Base-by-base conservation (phyloP, 1,140 invertebrate species). In the Zaprionus nigranus region DNA sequence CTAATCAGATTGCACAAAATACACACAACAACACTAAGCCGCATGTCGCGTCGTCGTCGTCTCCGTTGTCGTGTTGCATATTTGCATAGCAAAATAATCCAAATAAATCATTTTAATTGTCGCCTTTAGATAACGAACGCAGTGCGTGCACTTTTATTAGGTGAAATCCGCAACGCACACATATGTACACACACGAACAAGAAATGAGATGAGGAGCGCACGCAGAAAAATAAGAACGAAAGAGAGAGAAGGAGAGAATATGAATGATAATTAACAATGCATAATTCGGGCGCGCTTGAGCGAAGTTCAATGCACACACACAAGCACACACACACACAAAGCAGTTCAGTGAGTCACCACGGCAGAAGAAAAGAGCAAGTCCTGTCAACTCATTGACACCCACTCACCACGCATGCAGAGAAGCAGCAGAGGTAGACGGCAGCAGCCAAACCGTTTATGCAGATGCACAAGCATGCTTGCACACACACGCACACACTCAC, bases 51-150 rank as follows among this genome's bases (percentile, higher is more conserved):
- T 24, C 51, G 63, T 12, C 34, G 54, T 28, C 46, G 54, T 53
- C 24, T 11, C 17, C 51, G 63, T 12, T 22, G 54, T 28, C 46
- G 54, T 53, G 17, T 11, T 56, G 54, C 24, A 53, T 79, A 79
- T 79, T 79, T 77, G 74, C 74, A 77, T 79, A 68, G 78, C 74
- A 68, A 72, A 76, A 60, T 74, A 63, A 62, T 58, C 62, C 51
- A 67, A 77, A 79, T 79, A 79, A 79, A 79, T 79, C 78, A 79
- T 68, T 73, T 79, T 79, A 79, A 77, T 77, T 79, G 78, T 79
- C 77, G 77, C 74, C 74, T 79, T 77, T 68, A 79, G 68, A 79
- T 76, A 66, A 71, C 69, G 62, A 46, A 30, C 26, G 66, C 58
- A 64, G 65, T 79, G 78, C 78, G 74, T 77, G 64, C 63, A 73